phyloP scores from a whole-genome alignment of 1,140 invertebrate species.

The Panagrolaimus sp. region DNA sequence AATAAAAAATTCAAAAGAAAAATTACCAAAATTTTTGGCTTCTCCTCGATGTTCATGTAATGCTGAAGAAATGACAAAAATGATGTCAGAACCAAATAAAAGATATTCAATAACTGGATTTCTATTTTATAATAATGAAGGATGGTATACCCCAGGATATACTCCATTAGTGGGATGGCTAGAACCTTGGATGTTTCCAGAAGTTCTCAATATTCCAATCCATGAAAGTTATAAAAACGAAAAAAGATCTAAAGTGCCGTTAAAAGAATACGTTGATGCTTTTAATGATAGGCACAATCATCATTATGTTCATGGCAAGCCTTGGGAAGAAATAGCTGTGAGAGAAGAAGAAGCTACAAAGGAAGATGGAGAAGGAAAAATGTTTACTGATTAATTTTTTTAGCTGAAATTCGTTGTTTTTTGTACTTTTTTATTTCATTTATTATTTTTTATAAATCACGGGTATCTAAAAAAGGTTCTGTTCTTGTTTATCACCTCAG shows the following conservation, averaged over 20 bases:
- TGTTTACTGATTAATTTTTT: no score
- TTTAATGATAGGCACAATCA: conserved; percentile 9
- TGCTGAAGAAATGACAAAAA: not conserved
- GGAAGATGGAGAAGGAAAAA: no score
- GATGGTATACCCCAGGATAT: not conserved
- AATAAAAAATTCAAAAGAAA: not conserved
- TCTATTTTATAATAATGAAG: conserved; percentile 10
- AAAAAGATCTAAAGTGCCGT: not conserved
- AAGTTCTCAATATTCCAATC: not conserved
- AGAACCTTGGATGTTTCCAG: conserved; percentile 13
- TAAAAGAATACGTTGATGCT: not conserved
- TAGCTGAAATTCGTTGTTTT: no score
- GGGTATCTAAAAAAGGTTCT: no score
- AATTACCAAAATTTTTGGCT: not conserved
- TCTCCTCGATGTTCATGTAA: not conserved
- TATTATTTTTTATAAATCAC: no score
- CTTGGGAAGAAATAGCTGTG: not conserved
- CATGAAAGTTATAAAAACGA: not conserved
- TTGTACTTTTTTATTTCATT: no score
- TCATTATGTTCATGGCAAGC: not conserved
- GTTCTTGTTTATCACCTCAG: no score
- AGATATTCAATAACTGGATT: not conserved
- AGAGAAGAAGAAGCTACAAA: no score
- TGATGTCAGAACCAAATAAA: not conserved
- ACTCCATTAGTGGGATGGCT: conserved; percentile 14